Conservation (phyloP, 2,888 invertebrate species). For the Torymus auratus region DNA sequence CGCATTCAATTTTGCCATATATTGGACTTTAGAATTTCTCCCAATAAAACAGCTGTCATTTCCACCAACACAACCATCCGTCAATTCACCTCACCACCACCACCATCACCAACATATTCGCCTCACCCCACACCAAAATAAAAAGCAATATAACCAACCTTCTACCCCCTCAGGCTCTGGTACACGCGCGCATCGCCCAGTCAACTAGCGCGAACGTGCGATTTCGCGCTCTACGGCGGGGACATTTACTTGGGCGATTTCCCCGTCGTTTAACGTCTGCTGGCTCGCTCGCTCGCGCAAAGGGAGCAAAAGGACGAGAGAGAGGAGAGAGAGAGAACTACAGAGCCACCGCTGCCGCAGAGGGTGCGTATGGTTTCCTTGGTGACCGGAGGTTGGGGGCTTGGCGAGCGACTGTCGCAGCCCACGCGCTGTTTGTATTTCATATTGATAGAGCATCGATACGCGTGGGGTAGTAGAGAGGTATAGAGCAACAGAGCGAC, state of each 20-base stretch:
- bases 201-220: conserved; percentile 8
- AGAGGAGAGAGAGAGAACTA: conserved; percentile 19
- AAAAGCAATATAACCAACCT: too few relatives aligned
- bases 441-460: conserved; percentile 77
- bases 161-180: too few relatives aligned
- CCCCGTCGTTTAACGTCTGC: conserved; percentile 71
- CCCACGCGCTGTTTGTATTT: conserved; percentile 72
- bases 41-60: too few relatives aligned
- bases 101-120: too few relatives aligned
- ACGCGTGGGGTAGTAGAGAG: conserved; percentile 60
- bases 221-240: conserved; percentile 27
- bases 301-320: conserved; percentile 42
- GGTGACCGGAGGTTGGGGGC: conserved; percentile 69
- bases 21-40: too few relatives aligned
- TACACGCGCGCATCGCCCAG: too few relatives aligned
- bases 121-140: too few relatives aligned
- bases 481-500: conserved; percentile 53
- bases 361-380: conserved; percentile 68
- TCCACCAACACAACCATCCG: too few relatives aligned
- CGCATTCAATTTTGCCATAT: too few relatives aligned
- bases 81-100: too few relatives aligned
- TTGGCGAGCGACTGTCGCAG: background rate
- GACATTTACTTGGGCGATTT: conserved; percentile 66
- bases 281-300: background rate
- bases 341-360: background rate